Conservation (phyloP, 2,888 invertebrate species). For the Chymomyza fuscimana region DNA sequence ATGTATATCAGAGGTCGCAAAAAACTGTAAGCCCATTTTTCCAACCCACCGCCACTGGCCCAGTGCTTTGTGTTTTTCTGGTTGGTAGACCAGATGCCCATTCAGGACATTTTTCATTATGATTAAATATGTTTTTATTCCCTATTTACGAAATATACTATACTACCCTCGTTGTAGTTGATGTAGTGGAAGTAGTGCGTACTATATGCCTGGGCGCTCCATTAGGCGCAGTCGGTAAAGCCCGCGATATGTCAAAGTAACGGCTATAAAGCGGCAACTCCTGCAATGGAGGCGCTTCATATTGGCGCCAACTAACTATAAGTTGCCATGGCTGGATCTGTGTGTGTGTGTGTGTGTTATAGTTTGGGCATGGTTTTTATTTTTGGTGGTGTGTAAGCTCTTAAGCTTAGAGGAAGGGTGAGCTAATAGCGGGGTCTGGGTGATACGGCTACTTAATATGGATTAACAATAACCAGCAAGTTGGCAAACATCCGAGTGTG, state of each 20-base stretch:
- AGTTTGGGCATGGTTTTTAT: neutral
- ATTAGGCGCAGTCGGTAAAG: conserved; percentile 53
- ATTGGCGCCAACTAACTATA: conserved; percentile 2
- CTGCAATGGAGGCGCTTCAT: conserved; percentile 21
- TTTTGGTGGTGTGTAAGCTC: neutral
- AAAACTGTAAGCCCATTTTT: too few relatives aligned
- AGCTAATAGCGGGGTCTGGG: neutral
- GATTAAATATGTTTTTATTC: neutral
- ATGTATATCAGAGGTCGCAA: too few relatives aligned
- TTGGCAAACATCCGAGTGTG: neutral
- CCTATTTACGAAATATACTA: conserved; percentile 13
- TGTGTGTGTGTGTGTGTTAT: neutral
- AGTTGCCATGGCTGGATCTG: neutral
- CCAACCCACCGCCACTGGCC: too few relatives aligned
- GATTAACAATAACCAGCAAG: neutral
- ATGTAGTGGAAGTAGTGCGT: neutral
- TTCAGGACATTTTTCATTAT: too few relatives aligned
- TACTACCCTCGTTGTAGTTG: neutral
- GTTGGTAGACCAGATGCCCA: too few relatives aligned
- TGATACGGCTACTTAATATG: neutral
- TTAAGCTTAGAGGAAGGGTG: neutral
- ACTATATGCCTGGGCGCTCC: conserved; percentile 34
- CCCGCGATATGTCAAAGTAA: conserved; percentile 58
- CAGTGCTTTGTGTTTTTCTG: too few relatives aligned
- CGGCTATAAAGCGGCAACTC: conserved; percentile 40